Evolutionary conservation across 2,113 vertebrate genomes (phyloP).

Genomic region (Pteronura brasiliensis): DNA sequence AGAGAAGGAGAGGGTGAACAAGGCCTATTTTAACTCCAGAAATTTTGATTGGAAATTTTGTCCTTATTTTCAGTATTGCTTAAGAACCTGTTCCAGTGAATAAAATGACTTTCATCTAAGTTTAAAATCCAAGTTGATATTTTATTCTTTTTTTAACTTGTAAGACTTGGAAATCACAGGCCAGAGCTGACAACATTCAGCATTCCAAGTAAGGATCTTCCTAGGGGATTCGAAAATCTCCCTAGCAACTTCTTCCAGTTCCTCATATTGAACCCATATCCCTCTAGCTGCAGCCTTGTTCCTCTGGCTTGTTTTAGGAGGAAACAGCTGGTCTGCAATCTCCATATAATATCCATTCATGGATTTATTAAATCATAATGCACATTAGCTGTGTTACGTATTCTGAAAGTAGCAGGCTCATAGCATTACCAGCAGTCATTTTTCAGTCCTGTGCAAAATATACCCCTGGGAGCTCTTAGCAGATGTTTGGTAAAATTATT

Average conservation of each 20-base stretch:
- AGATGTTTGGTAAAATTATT: conserved; percentile 74
- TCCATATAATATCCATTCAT: conserved; percentile 55
- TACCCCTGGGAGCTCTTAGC: conserved; percentile 46
- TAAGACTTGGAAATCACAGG: conserved; percentile 19
- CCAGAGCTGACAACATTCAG: background rate
- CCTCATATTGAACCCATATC: background rate
- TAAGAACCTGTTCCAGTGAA: background rate
- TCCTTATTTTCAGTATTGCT: background rate
- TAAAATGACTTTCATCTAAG: background rate
- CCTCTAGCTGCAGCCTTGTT: background rate
- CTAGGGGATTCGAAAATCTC: background rate
- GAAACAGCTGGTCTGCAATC: conserved; percentile 63
- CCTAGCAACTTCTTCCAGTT: background rate
- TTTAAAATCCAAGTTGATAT: conserved; percentile 41
- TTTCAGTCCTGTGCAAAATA: conserved; percentile 67
- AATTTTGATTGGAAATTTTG: background rate
- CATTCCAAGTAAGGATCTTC: background rate
- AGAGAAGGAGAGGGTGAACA: background rate
- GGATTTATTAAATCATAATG: conserved; percentile 58
- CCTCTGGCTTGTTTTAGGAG: background rate
- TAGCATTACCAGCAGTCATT: conserved; percentile 61
- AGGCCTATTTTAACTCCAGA: background rate
- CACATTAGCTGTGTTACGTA: conserved; percentile 51
- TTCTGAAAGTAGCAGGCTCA: conserved; percentile 53
- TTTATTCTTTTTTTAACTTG: conserved; percentile 32